Conservation (phyloP, 2,113 vertebrate species). For the Taurulus bubalis region DNA sequence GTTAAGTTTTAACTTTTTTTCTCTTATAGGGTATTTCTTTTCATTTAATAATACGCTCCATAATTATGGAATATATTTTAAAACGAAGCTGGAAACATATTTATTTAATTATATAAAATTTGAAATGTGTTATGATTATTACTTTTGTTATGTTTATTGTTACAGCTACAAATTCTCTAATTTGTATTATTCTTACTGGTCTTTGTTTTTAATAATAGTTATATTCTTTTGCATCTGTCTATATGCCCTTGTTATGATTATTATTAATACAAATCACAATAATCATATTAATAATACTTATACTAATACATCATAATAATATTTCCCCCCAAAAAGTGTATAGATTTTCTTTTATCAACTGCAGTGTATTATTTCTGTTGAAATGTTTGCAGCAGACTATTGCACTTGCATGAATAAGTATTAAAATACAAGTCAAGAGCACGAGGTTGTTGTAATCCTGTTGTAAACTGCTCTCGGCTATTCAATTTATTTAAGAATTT, state of each 20-base stretch:
- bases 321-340: too few relatives aligned
- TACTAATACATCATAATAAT: too few relatives aligned
- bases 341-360: not conserved
- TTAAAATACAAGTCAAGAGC: not conserved
- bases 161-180: too few relatives aligned
- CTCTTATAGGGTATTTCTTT: not conserved
- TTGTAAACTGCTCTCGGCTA: not conserved
- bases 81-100: too few relatives aligned
- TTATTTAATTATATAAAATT: too few relatives aligned
- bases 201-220: not conserved
- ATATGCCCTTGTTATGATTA: not conserved
- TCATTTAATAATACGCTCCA: too few relatives aligned
- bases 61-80: too few relatives aligned
- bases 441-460: not conserved
- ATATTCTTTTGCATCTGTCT: not conserved
- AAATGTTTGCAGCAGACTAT: rapidly evolving
- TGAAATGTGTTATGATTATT: too few relatives aligned
- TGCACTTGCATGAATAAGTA: too few relatives aligned
- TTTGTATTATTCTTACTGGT: too few relatives aligned
- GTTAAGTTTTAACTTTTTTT: not conserved
- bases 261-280: not conserved
- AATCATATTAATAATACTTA: too few relatives aligned
- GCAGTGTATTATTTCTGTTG: not conserved
- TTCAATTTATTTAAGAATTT: constrained; percentile 11
- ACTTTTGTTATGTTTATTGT: too few relatives aligned